Base-by-base conservation (phyloP, 2,888 invertebrate species). In the Mesorhabditis sp. region DNA sequence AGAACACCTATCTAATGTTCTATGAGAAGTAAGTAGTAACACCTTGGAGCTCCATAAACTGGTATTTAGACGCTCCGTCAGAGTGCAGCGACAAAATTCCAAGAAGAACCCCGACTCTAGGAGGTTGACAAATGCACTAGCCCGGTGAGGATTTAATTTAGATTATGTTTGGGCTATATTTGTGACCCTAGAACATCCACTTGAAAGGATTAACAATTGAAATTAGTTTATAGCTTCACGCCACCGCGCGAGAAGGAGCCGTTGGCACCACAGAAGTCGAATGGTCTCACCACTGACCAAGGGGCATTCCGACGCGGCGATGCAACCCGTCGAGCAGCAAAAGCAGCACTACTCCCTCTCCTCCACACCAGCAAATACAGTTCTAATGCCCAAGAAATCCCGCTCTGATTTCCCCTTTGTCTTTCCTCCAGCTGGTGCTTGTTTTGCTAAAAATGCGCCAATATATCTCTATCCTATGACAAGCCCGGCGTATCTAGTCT, bases 181-280 rank as follows among this genome's bases (percentile, higher is more conserved):
- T 28, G 28, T 28, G 28, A 28, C 28, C 28, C 28, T 28, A 28
- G 28, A 28, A 28, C 28, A 28, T 28, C 28, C 28, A 28, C 28
- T 28, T 28, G 28, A 28, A 28, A 28, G 28, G 28, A 28, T 28
- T 28, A 28, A 28, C 28, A 28, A 28, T 28, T 1, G 1, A 28
- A 28, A 28, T 28, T 28, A 28, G 28, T 28, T 28, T 28, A 28
- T 50, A 50, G 58, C 7, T 50, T 50, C n/a, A 50, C 58, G 7
- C 58, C 58, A 50, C 58, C 58, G n/a, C 58, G 58, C 7, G 58
- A 50, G n/a, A 50, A 50, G n/a, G 58, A 50, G n/a, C 7, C n/a
- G 58, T 50, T 50, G 58, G n/a, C n/a, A n/a, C 10, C 58, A 13
- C 58, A 50, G 58, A 50, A 50, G n/a, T 50, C 58, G 58, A 50